Evolutionary conservation across 2,888 invertebrate species (phyloP), one percentile per base, ranked within the genome.

Genomic region (Drepanosiphum platanoidis): DNA sequence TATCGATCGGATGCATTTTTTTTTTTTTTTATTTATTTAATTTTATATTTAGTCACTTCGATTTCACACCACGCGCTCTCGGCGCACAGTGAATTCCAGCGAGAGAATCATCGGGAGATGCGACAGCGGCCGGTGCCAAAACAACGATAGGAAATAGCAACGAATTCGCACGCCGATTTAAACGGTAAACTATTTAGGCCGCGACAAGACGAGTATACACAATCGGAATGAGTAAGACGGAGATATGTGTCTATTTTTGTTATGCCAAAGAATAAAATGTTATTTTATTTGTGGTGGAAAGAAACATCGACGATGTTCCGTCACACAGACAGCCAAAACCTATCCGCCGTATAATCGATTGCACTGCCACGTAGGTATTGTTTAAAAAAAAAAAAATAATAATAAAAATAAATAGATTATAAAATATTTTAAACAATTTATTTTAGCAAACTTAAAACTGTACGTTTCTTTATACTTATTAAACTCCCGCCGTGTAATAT

Each of bases 171-270:
- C 36, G 81, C 27, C 81, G 81, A 71, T 71, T 71, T 58, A 81
- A 81, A 81, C 71, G 39, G 58, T 81, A 61, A 81, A 71, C 81
- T 81, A 81, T 81, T 81, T 81, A 81, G 81, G 81, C 81, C 81
- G 81, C 71, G 30, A 52, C 70, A 52, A 70, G 68, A 46, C 58
- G 39, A 39, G 36, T 27, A 52, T 52, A 46, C 34, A 71, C 71
- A 80, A 80, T 80, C 70, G 80, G 70, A 80, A 80, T 80, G 80
- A 70, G 34, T 46, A 34, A 70, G 68, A 68, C 66, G 18, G 36
- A 70, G 58, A 71, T 80, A 70, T 58, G 80, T 36, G 71, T 81
- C 81, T 81, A 81, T 81, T 81, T 81, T 71, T 58, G 81, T 81
- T 81, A 22, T 52, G 71, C 27, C 36, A 18, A 27, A 80, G 39